Conservation (phyloP, 2,113 vertebrate species). For the Pelusios castaneus region DNA sequence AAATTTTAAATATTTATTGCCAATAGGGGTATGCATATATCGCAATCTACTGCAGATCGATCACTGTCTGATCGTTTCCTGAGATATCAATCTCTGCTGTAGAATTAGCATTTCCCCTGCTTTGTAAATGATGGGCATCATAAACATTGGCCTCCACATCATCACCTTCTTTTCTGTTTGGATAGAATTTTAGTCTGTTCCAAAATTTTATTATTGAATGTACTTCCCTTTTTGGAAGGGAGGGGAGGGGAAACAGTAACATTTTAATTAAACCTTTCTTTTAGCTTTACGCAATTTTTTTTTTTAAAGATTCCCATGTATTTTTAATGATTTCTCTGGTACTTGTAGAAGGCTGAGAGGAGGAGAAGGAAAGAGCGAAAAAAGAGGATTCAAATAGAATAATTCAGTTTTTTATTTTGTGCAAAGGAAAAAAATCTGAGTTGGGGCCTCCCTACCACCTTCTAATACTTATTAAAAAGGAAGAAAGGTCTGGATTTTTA, state of each 20-base stretch:
- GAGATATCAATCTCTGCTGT: neutral
- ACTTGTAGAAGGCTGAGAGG: conserved; percentile 13
- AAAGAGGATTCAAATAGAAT: conserved; percentile 41
- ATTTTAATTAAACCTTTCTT: conserved; percentile 42
- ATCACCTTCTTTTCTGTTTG: neutral
- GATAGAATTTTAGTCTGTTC: conserved; percentile 26
- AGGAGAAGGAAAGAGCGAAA: conserved; percentile 15
- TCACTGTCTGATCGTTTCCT: neutral
- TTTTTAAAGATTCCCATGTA: conserved; percentile 24
- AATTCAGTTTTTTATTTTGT: conserved; percentile 60
- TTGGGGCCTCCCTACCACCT: conserved; percentile 40
- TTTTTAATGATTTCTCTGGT: conserved; percentile 62
- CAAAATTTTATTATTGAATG: conserved; percentile 32
- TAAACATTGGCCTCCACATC: conserved; percentile 15
- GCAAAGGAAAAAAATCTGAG: conserved; percentile 52
- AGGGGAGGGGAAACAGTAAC: too few species aligned
- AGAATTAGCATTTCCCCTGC: neutral
- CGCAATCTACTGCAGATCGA: neutral
- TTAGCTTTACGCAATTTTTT: neutral
- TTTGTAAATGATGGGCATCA: neutral
- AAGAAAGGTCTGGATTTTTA: neutral
- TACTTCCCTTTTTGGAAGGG: neutral
- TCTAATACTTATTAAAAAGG: conserved; percentile 37
- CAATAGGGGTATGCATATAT: neutral
- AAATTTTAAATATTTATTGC: conserved; percentile 44